Base-by-base conservation (phyloP, 2,113 vertebrate genomes). In the Alligator sinensis region DNA sequence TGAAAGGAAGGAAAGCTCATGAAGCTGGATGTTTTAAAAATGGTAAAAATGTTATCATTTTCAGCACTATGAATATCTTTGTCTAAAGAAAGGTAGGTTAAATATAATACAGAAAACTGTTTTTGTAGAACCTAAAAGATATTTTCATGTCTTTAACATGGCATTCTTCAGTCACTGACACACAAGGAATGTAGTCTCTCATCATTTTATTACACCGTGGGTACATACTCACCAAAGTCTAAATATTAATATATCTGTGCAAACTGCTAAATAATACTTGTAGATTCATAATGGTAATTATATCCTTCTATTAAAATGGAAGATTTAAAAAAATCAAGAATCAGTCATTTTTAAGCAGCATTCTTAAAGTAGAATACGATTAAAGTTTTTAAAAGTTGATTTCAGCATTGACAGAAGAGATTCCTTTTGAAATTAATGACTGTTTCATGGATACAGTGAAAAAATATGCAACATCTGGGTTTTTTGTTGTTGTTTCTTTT, bases 401-500 rank as follows among this genome's bases (percentile, higher is more conserved):
- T 96, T 92, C 94, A 95, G 82, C 55, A 80, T n/a, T 87, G 85
- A 94, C 88, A 91, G 93, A 93, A 94, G 84, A 80, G 88, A 90
- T 94, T 82, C 86, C 87, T 93, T 96, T 95, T 96, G 84, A 94
- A 95, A 90, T 77, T 92, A 94, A 95, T 95, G 90, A 95, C 86
- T 95, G 92, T 95, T 93, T 96, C 92, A 95, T 92, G 93, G 88
- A 89, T 84, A 38, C 88, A 74, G 89, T 87, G 78, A 94, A 93
- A 84, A 88, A 93, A 96, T 68, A 47, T 90, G 85, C 92, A 93
- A 92, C 47, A 47, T 92, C 92, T 47, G 94, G 93, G 88, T 94
- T 78, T 47, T 94, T 96, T 96, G 92, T 96, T 95, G 93, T 93
- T 95, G 95, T 96, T 95, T 94, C 84, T 93, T 77, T 95, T 96